Evolutionary conservation across 2,113 vertebrate genomes (phyloP).

Genomic region (Lepus timidus): DNA sequence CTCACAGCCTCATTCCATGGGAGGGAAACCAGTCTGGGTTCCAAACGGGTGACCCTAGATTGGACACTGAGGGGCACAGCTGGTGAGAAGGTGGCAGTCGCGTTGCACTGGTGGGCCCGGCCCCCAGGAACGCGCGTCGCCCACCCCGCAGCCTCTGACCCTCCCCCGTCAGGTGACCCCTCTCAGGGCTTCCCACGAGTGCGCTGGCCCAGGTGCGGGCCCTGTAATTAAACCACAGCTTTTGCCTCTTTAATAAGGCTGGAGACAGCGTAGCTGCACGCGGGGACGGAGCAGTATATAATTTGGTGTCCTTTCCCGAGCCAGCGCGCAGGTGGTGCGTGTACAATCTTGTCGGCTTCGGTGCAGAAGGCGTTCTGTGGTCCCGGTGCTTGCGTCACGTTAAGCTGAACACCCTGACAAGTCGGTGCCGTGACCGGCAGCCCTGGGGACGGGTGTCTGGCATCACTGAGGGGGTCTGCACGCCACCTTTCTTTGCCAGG

Average conservation of each 20-base stretch:
- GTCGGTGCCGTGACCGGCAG: background rate
- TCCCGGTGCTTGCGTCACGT: background rate
- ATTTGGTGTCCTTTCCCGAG: conserved; percentile 74
- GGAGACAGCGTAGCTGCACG: conserved; percentile 33
- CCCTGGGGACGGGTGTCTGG: background rate
- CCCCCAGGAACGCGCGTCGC: background rate
- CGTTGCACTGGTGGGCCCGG: rapidly evolving
- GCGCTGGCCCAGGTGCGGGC: conserved; percentile 45
- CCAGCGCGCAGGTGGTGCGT: background rate
- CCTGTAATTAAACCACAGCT: conserved; percentile 78
- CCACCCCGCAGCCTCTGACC: background rate
- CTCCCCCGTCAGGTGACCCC: background rate
- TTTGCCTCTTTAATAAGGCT: conserved; percentile 75
- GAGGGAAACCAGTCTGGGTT: background rate
- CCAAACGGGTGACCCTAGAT: background rate
- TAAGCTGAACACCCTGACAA: background rate
- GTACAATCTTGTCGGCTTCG: conserved; percentile 61
- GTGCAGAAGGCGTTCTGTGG: conserved; percentile 12
- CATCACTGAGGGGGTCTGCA: background rate
- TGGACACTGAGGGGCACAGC: too few species aligned
- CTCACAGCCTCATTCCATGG: background rate
- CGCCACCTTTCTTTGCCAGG: background rate
- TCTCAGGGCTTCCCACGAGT: conserved; percentile 45
- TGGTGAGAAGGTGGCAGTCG: background rate
- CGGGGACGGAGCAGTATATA: conserved; percentile 61